Evolutionary conservation across 2,113 vertebrate species (phyloP).

Genomic region (Beaufortia kweichowensis): DNA sequence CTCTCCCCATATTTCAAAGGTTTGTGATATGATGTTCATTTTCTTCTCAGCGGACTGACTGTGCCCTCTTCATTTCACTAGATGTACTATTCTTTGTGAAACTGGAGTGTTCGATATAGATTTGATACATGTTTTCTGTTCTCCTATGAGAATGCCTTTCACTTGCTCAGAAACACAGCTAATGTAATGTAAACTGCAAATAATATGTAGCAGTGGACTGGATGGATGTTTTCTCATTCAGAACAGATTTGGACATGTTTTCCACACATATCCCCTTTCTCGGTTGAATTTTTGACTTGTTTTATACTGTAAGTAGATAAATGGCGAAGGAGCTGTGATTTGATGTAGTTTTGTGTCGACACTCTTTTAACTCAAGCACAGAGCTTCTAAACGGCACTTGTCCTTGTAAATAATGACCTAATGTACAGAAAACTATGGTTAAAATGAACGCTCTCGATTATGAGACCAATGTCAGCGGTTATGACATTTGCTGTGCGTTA

Average conservation of each 20-base stretch:
- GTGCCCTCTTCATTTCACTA: conserved; percentile 40
- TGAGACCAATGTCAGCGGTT: conserved; percentile 70
- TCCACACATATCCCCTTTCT: conserved; percentile 37
- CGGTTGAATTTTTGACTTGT: conserved; percentile 20
- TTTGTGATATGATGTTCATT: conserved; percentile 51
- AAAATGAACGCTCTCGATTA: conserved; percentile 70
- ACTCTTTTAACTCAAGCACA: conserved; percentile 33
- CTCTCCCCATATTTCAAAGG: conserved; percentile 38
- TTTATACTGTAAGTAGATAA: conserved; percentile 35
- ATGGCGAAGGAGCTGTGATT: conserved; percentile 21
- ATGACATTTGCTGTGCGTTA: conserved; percentile 60
- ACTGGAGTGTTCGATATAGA: conserved; percentile 27
- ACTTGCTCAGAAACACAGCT: conserved; percentile 47
- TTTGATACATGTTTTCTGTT: conserved; percentile 48
- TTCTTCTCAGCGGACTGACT: conserved; percentile 76
- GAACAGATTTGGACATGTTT: conserved; percentile 24
- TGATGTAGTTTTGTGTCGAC: conserved; percentile 20
- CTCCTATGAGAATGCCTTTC: conserved; percentile 49
- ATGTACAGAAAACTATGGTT: conserved; percentile 56
- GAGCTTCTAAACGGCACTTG: conserved; percentile 54
- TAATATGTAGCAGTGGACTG: conserved; percentile 22
- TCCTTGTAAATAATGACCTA: conserved; percentile 55
- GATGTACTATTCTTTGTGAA: conserved; percentile 15
- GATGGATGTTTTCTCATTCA: conserved; percentile 19
- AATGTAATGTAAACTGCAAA: conserved; percentile 36